Conservation (phyloP, 2,888 invertebrate genomes). For the Synanthedon tipuliformis region DNA sequence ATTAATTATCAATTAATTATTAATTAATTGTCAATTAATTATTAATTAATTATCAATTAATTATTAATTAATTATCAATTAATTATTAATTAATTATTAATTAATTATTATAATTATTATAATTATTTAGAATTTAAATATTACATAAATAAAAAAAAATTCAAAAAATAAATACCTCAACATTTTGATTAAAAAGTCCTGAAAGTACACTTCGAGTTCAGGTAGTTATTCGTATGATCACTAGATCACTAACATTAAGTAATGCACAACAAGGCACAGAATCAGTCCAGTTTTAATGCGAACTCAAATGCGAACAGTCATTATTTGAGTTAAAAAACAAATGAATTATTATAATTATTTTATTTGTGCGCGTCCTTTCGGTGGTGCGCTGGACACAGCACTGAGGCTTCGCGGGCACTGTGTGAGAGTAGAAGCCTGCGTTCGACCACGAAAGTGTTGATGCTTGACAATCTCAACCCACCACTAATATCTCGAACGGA, state of each 20-base stretch:
- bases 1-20: too few species aligned
- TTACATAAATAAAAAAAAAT: too few species aligned
- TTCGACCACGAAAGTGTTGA: constrained; percentile 6
- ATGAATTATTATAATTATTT: neutral
- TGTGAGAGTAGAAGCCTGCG: constrained; percentile 38
- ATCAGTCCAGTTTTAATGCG: constrained; percentile 14
- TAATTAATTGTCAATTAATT: too few species aligned
- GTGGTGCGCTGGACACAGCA: constrained; percentile 35
- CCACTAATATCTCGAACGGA: neutral
- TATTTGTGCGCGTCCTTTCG: constrained; percentile 32
- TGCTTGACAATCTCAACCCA: neutral
- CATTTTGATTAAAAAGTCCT: constrained; percentile 19
- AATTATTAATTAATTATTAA: too few species aligned
- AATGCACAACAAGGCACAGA: constrained; percentile 37
- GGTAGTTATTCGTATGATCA: constrained; percentile 21
- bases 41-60: too few species aligned
- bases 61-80: too few species aligned
- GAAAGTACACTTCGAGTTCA: constrained; percentile 22
- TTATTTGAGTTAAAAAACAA: neutral
- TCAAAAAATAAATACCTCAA: constrained; percentile 30
- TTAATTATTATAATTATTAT: too few species aligned
- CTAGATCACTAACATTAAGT: constrained; percentile 38
- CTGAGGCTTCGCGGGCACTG: constrained; percentile 24
- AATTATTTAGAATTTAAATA: too few species aligned
- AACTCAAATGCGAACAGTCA: neutral